phyloP scores from a whole-genome alignment of 2,113 vertebrate genomes.

The Triplophysa dalaica region DNA sequence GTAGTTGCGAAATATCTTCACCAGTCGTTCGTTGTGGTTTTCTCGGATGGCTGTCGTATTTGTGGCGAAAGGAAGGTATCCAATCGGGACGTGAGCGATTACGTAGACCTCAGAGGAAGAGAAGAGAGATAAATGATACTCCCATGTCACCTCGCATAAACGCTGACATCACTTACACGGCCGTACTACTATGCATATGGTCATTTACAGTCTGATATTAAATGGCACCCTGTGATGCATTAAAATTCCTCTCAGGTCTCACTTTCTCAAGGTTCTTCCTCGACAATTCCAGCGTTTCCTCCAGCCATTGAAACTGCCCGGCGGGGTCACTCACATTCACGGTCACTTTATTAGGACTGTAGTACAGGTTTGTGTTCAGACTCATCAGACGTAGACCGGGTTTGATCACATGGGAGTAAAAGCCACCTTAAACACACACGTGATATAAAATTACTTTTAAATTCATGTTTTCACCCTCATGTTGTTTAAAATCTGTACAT shows the following conservation, averaged over 20 bases:
- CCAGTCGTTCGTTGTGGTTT: conserved; percentile 82
- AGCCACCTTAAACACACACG: conserved; percentile 81
- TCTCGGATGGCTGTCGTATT: conserved; percentile 77
- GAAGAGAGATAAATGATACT: conserved; percentile 7
- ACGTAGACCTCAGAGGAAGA: conserved; percentile 81
- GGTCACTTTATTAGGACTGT: conserved; percentile 80
- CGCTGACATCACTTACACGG: conserved; percentile 7
- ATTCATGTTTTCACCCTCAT: background rate
- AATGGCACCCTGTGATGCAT: background rate
- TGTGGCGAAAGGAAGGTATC: conserved; percentile 80
- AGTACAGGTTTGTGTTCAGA: conserved; percentile 95
- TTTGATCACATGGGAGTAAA: conserved; percentile 86
- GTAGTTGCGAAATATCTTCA: conserved; percentile 84
- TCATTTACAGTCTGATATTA: conserved; percentile 14
- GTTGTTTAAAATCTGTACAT: too few relatives aligned
- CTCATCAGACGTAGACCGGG: conserved; percentile 83
- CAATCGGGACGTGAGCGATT: conserved; percentile 89
- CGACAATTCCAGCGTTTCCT: conserved; percentile 71
- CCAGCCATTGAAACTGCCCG: conserved; percentile 81
- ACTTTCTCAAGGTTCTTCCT: conserved; percentile 80
- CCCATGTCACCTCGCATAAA: background rate
- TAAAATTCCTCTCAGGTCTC: conserved; percentile 54
- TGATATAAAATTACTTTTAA: background rate
- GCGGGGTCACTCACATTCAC: conserved; percentile 85
- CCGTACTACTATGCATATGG: background rate